These are phyloP conservation scores for Nomada hirtipes DNA, from an alignment of 2,888 invertebrate genomes.

Conservation along the genomic window DNA sequence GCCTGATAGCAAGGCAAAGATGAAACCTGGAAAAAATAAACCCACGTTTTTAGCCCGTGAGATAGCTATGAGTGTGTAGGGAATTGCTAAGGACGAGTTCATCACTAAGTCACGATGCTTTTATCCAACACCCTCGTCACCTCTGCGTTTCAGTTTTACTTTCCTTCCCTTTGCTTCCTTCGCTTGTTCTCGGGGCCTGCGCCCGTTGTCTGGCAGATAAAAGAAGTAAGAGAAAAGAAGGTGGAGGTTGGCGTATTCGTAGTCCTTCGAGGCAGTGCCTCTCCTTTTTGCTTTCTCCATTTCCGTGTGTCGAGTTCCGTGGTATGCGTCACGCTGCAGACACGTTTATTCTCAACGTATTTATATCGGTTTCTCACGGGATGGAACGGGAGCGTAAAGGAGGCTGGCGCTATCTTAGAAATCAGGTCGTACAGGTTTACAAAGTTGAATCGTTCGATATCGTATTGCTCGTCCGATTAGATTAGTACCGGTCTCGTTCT, in stretches of 20 bases:
- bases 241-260: background rate
- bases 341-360: conserved; percentile 46
- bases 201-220: conserved; percentile 10
- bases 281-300: background rate
- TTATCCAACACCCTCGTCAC: conserved; percentile 78
- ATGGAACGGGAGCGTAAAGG: conserved; percentile 11
- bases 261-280: conserved; percentile 37
- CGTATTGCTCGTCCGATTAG: background rate
- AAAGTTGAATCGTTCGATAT: conserved; percentile 25
- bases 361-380: conserved; percentile 55
- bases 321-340: background rate
- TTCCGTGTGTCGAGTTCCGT: conserved; percentile 1
- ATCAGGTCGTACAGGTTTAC: conserved; percentile 52
- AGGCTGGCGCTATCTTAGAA: conserved; percentile 29
- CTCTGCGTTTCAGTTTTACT: conserved; percentile 45
- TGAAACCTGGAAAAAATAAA: conserved; percentile 15
- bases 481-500: background rate
- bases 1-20: background rate
- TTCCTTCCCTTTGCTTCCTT: conserved; percentile 36
- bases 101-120: conserved; percentile 83
- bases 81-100: conserved; percentile 75
- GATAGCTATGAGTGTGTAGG: conserved; percentile 36
- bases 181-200: background rate
- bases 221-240: background rate
- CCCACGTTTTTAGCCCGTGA: conserved; percentile 13